These are phyloP conservation scores for Microtus pennsylvanicus DNA, from an alignment of 2,113 vertebrate species.

Conservation along the genomic window DNA sequence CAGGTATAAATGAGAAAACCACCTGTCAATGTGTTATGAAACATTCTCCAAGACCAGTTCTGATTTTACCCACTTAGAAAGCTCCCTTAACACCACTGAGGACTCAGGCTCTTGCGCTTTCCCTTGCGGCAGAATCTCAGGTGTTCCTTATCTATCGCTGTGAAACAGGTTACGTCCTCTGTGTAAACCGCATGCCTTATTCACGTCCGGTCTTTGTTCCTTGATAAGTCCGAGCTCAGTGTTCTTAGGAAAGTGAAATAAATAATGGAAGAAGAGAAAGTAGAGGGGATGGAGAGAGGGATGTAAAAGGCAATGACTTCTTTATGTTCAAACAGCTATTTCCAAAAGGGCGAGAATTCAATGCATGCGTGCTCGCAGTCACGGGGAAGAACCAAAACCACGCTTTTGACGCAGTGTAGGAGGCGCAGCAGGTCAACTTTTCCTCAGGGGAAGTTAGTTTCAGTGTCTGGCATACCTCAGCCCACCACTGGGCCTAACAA, in stretches of 20 bases:
- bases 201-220: not conserved
- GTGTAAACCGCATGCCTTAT: not conserved
- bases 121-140: not conserved
- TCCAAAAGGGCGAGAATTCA: not conserved
- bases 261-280: not conserved
- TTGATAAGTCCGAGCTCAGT: not conserved
- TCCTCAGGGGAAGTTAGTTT: not conserved
- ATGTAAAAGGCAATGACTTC: not conserved
- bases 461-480: not conserved
- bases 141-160: not conserved
- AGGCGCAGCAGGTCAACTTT: not conserved
- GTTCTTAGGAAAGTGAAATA: constrained; percentile 11
- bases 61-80: not conserved
- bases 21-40: not conserved
- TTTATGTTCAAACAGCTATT: constrained; percentile 35
- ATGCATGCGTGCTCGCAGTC: not conserved
- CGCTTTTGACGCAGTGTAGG: not conserved
- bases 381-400: constrained; percentile 36
- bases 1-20: constrained; percentile 8
- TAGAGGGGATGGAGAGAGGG: not conserved
- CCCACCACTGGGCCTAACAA: not conserved
- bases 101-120: no score
- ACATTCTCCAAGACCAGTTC: not conserved
- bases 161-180: not conserved
- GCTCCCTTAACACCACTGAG: not conserved